Conservation (phyloP, 2,888 invertebrate species). For the Morinoia aosen region DNA sequence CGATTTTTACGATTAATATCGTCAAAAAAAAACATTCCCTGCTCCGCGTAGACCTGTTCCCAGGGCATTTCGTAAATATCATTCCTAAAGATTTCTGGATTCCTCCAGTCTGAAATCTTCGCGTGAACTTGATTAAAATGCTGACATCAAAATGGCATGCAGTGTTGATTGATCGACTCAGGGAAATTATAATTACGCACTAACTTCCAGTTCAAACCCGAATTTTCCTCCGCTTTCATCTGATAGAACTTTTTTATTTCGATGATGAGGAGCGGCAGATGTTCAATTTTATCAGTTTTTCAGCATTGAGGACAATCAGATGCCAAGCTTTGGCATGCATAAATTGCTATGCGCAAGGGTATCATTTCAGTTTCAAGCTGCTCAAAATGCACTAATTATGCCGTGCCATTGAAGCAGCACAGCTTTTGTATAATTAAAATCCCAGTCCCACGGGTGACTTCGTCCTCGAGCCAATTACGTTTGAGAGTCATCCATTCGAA, state of each 20-base stretch:
- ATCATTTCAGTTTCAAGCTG: not conserved
- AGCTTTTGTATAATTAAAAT: not conserved
- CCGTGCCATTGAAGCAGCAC: not conserved
- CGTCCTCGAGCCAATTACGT: not conserved
- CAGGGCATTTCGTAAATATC: not conserved
- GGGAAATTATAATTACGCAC: not conserved
- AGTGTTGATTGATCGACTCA: not conserved
- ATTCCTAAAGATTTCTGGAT: not conserved
- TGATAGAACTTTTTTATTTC: not conserved
- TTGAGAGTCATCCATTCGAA: too few species aligned
- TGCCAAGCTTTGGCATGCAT: not conserved
- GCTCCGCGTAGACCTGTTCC: not conserved
- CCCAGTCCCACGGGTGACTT: too few species aligned
- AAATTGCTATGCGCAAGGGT: not conserved
- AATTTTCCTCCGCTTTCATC: not conserved
- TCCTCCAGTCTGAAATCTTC: not conserved
- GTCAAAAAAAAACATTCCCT: not conserved
- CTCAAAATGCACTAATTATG: not conserved
- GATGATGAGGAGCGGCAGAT: not conserved
- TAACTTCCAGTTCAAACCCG: too few species aligned
- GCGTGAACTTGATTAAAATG: not conserved
- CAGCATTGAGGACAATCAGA: not conserved
- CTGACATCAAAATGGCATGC: not conserved
- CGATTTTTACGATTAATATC: not conserved
- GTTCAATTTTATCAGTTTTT: not conserved